These are phyloP conservation scores for Ctenodactylus gundi DNA, from an alignment of 2,113 vertebrate species.

Conservation along the genomic window DNA sequence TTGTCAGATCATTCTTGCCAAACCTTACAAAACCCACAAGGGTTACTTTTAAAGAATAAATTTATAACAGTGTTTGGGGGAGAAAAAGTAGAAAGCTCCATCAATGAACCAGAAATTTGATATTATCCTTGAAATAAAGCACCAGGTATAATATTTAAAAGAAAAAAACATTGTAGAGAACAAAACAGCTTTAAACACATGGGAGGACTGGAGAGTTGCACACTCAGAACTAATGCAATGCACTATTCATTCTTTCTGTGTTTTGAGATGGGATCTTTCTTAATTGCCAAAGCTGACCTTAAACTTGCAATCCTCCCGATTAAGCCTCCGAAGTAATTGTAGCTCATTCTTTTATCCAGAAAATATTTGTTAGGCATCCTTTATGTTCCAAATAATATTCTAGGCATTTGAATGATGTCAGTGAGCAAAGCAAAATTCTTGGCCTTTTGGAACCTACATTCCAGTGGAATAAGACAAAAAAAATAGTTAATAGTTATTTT, in stretches of 20 bases:
- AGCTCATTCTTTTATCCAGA: neutral
- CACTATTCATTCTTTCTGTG: neutral
- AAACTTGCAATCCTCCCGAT: neutral
- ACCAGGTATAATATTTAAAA: neutral
- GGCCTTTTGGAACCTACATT: neutral
- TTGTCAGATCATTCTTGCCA: neutral
- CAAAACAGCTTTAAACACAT: neutral
- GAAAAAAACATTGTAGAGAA: neutral
- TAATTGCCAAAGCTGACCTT: neutral
- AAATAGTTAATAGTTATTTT: neutral
- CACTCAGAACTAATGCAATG: neutral
- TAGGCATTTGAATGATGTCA: neutral
- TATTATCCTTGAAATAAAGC: neutral
- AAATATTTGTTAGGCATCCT: neutral
- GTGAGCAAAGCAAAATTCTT: neutral
- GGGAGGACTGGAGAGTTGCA: too few species aligned
- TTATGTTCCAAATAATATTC: neutral
- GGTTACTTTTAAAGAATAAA: neutral
- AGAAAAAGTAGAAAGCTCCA: neutral
- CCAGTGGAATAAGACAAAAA: neutral
- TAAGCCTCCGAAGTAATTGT: neutral
- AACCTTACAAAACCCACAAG: neutral
- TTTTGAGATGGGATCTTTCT: neutral
- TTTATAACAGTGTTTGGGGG: neutral
- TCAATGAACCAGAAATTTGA: neutral